phyloP scores from a whole-genome alignment of 2,113 vertebrate species.

The Callionymus lyra region DNA sequence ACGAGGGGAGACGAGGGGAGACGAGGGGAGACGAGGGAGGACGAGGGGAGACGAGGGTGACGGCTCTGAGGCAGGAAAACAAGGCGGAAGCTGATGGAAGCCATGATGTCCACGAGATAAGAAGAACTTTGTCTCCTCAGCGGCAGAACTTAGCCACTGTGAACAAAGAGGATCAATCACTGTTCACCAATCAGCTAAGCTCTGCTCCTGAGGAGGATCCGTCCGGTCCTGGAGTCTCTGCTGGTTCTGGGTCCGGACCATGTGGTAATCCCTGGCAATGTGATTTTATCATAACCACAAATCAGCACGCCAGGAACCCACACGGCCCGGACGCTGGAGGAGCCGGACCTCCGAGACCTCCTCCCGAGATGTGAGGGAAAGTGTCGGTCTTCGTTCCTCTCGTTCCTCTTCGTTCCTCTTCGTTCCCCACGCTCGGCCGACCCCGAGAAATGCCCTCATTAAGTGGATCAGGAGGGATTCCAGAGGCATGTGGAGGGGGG shows the following conservation, averaged over 20 bases:
- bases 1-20: too few species aligned
- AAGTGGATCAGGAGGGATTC: constrained; percentile 64
- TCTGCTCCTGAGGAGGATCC: constrained; percentile 86
- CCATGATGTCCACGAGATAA: too few species aligned
- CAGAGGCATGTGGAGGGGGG: constrained; percentile 55
- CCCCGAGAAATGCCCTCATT: constrained; percentile 69
- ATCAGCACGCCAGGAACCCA: constrained; percentile 99
- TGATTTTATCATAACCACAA: constrained; percentile 99
- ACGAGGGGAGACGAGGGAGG: too few species aligned
- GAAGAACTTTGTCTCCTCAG: constrained; percentile 76
- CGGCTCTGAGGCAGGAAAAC: too few species aligned
- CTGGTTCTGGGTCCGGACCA: constrained; percentile 77
- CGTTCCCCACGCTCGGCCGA: constrained; percentile 59
- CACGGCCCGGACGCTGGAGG: constrained; percentile 82
- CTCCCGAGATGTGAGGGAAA: constrained; percentile 1
- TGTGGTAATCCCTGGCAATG: constrained; percentile 99
- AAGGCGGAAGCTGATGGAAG: too few species aligned
- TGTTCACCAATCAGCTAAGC: constrained; percentile 99
- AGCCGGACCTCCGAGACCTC: constrained; percentile 16
- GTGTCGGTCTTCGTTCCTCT: constrained; percentile 21
- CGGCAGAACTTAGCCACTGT: constrained; percentile 99
- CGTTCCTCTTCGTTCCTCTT: constrained; percentile 35
- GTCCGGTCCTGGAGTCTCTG: constrained; percentile 61
- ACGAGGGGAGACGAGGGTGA: too few species aligned
- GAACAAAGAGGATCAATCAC: constrained; percentile 99